A percentile compares a stretch with the other conserved stretches of the same genome.
phyloP scores from a whole-genome alignment of 2,888 invertebrate genomes.

The Bibio marci region DNA sequence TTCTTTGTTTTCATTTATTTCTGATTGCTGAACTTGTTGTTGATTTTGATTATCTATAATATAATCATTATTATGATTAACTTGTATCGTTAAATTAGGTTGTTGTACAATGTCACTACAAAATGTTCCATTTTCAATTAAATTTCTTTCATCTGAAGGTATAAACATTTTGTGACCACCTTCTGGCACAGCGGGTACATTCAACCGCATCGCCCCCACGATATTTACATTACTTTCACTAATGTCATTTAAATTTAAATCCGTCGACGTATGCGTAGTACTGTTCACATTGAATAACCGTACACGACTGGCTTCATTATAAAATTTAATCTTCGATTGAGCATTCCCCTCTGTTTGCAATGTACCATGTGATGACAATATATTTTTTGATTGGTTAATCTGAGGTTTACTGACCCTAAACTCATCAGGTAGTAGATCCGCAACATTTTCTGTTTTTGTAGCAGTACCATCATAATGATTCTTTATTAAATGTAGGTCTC shows the following conservation, averaged over 20 bases:
- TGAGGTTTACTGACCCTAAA: constrained; percentile 11
- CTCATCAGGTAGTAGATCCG: constrained; percentile 9
- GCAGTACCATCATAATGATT: not conserved
- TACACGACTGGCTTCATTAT: constrained; percentile 2
- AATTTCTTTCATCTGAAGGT: not conserved
- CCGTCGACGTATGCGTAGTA: not conserved
- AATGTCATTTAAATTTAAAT: not conserved
- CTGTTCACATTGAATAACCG: constrained; percentile 4
- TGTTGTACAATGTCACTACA: constrained; percentile 15
- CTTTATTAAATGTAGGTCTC: constrained; percentile 9
- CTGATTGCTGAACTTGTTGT: constrained; percentile 3
- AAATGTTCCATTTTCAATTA: constrained; percentile 3
- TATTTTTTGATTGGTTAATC: constrained; percentile 4
- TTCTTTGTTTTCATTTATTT: constrained; percentile 7
- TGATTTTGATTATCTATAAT: too few relatives aligned
- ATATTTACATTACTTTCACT: not conserved
- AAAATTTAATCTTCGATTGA: not conserved
- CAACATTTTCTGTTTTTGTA: constrained; percentile 3
- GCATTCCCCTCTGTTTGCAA: not conserved
- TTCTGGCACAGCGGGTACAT: constrained; percentile 18
- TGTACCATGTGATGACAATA: constrained; percentile 1
- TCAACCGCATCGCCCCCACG: constrained; percentile 21
- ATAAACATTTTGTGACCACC: not conserved
- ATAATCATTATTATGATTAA: constrained; percentile 17
- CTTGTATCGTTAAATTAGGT: constrained; percentile 28